These are phyloP conservation scores for Paguma larvata DNA, from an alignment of 2,797 vertebrate species.

Conservation along the genomic window DNA sequence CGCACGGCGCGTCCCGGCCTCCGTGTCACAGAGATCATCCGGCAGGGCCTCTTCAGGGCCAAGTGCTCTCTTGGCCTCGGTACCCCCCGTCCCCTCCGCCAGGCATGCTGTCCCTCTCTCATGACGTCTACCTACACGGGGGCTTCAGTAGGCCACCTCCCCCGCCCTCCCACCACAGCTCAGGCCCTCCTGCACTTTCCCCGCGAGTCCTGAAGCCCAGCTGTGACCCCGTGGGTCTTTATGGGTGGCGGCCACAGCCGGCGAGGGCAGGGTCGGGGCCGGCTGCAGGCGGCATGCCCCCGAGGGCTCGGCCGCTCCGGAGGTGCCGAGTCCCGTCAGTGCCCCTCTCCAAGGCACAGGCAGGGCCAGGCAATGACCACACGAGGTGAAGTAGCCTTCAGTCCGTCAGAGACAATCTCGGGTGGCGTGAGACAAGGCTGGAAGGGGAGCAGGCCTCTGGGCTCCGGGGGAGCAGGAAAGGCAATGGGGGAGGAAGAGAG, in stretches of 20 bases:
- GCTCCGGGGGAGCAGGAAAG: neutral
- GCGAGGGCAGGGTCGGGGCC: neutral
- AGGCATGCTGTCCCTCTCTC: neutral
- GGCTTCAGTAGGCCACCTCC: neutral
- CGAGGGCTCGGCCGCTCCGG: neutral
- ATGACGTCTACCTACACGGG: neutral
- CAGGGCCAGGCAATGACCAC: neutral
- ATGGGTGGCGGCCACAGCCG: neutral
- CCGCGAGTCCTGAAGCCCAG: neutral
- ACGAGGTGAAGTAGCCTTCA: neutral
- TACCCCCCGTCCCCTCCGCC: neutral
- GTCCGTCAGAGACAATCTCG: neutral
- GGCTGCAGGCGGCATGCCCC: neutral
- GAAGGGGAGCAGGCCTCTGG: neutral
- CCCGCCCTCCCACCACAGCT: neutral
- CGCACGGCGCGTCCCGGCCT: neutral
- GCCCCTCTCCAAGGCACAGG: neutral
- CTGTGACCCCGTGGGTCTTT: rapidly evolving
- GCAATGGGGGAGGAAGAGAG: neutral
- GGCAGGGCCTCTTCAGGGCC: neutral
- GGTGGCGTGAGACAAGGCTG: neutral
- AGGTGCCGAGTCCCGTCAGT: rapidly evolving
- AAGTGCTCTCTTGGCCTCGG: neutral
- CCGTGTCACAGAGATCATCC: neutral
- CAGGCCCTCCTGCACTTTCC: neutral